These are phyloP conservation scores for Trissolcus brochymenae DNA, from an alignment of 2,888 invertebrate genomes.

Conservation along the genomic window DNA sequence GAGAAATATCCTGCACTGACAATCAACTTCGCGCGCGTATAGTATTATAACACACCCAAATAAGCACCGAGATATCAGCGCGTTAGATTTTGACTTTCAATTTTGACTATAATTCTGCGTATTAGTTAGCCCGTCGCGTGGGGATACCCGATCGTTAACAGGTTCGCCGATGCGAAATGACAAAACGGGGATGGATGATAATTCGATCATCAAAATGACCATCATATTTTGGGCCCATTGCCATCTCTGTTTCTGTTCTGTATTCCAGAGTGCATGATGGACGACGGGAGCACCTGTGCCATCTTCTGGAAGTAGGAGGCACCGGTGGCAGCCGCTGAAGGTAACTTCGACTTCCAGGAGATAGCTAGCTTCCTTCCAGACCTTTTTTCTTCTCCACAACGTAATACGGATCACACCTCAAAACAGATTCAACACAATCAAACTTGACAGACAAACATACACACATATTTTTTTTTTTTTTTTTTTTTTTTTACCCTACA, in stretches of 20 bases:
- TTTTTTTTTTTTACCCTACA: background rate
- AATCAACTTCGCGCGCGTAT: slow-evolving; percentile 28
- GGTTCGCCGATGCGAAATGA: slow-evolving; percentile 36
- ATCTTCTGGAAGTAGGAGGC: slow-evolving; percentile 81
- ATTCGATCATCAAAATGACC: slow-evolving; percentile 56
- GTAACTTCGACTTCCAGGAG: slow-evolving; percentile 80
- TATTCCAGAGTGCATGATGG: slow-evolving; percentile 80
- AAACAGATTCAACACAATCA: slow-evolving; percentile 19
- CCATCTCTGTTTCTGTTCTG: slow-evolving; percentile 80
- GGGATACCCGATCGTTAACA: slow-evolving; percentile 45
- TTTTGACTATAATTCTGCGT: too few relatives aligned
- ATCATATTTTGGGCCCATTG: slow-evolving; percentile 72
- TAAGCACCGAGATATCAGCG: slow-evolving; percentile 15
- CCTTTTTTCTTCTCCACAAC: slow-evolving; percentile 68
- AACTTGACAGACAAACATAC: slow-evolving; percentile 13
- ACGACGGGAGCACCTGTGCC: slow-evolving; percentile 79
- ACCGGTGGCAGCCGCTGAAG: slow-evolving; percentile 77
- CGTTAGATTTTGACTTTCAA: slow-evolving; percentile 9
- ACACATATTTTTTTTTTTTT: too few relatives aligned
- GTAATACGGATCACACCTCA: slow-evolving; percentile 50
- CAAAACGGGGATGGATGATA: slow-evolving; percentile 58
- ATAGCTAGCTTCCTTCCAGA: slow-evolving; percentile 79
- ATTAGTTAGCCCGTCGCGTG: slow-evolving; percentile 29
- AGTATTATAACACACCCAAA: slow-evolving; percentile 39
- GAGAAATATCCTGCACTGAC: slow-evolving; percentile 65